Percentiles rank a stretch among this genome's conserved stretches.
phyloP scores from a whole-genome alignment of 2,888 invertebrate genomes.

The Agonopterix heracliana region DNA sequence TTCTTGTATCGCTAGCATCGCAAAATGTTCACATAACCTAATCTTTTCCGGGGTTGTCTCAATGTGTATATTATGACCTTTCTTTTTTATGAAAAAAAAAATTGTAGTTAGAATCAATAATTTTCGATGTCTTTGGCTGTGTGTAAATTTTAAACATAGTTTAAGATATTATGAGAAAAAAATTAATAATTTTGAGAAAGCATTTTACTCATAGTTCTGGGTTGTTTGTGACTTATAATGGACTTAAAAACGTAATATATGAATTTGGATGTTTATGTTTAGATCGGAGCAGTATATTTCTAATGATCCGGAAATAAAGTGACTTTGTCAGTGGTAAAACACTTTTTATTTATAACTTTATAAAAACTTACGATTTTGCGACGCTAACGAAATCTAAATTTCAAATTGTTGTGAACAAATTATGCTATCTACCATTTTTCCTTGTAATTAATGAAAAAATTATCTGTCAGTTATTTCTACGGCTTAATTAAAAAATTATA shows the following conservation, averaged over 20 bases:
- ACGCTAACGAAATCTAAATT: slow-evolving; percentile 44
- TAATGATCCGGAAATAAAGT: slow-evolving; percentile 69
- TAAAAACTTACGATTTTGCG: slow-evolving; percentile 43
- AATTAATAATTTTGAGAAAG: slow-evolving; percentile 64
- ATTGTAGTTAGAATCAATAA: slow-evolving; percentile 64
- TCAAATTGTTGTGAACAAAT: slow-evolving; percentile 9
- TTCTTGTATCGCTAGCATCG: slow-evolving; percentile 66
- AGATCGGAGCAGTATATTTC: slow-evolving; percentile 63
- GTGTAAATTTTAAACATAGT: slow-evolving; percentile 65
- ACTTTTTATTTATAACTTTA: slow-evolving; percentile 38
- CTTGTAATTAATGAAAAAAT: slow-evolving; percentile 22
- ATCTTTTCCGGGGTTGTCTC: slow-evolving; percentile 41
- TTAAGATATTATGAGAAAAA: slow-evolving; percentile 43
- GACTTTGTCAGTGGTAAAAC: slow-evolving; percentile 59
- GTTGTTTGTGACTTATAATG: slow-evolving; percentile 54
- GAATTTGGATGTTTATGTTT: slow-evolving; percentile 67
- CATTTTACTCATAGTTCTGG: slow-evolving; percentile 52
- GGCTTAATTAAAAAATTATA: not conserved
- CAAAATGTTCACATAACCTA: slow-evolving; percentile 77
- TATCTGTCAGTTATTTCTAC: too few relatives aligned
- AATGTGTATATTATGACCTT: slow-evolving; percentile 45
- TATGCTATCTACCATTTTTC: slow-evolving; percentile 63
- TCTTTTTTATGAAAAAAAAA: slow-evolving; percentile 52
- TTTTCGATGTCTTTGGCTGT: slow-evolving; percentile 74
- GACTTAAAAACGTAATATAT: slow-evolving; percentile 39